Conservation (phyloP, 2,113 vertebrate species). For the Lagenorhynchus albirostris region DNA sequence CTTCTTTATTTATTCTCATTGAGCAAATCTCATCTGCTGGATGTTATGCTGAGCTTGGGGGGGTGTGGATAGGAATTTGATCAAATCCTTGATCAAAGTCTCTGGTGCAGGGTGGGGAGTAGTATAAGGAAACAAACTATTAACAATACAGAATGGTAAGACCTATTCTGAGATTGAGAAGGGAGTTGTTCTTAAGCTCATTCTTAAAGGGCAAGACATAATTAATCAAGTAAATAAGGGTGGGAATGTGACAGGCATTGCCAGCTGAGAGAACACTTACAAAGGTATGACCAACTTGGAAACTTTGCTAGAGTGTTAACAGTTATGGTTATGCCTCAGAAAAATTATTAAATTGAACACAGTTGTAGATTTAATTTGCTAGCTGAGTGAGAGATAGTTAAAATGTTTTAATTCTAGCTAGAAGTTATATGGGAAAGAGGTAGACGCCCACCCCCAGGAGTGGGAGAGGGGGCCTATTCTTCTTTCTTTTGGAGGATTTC, state of each 20-base stretch:
- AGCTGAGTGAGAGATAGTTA: neutral
- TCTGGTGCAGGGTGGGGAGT: neutral
- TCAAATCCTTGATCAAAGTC: neutral
- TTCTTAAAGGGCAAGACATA: slow-evolving; percentile 37
- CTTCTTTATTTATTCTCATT: slow-evolving; percentile 8
- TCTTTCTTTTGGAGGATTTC: neutral
- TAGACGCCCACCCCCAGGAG: neutral
- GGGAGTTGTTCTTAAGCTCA: neutral
- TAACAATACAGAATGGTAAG: neutral
- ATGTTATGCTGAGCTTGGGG: neutral
- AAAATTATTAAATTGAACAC: neutral
- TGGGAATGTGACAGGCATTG: neutral
- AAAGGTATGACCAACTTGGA: neutral
- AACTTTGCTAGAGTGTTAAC: neutral
- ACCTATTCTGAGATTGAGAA: neutral
- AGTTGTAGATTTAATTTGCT: slow-evolving; percentile 28
- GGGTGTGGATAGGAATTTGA: neutral
- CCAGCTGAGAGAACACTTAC: neutral
- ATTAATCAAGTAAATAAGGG: neutral
- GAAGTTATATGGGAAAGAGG: neutral
- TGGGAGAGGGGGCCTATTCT: neutral
- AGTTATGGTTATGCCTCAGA: neutral
- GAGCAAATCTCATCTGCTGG: neutral
- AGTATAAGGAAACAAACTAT: neutral
- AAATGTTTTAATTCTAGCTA: slow-evolving; percentile 23